Conservation (phyloP, 2,113 vertebrate genomes). For the Ailuropoda melanoleuca region DNA sequence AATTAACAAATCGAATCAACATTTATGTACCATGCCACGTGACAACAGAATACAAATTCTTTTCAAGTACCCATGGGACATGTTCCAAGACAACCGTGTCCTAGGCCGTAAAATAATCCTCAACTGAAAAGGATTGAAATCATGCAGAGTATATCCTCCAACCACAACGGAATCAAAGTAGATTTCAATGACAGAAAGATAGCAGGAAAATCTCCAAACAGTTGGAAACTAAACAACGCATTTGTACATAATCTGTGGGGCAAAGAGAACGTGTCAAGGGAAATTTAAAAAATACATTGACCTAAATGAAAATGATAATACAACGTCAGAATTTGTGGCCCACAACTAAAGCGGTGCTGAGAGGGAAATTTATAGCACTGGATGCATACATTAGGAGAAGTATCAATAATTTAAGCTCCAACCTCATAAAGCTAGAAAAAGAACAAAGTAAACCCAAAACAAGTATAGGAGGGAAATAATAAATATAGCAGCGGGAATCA, state of each 20-base stretch:
- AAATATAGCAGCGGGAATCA: not conserved
- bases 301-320: not conserved
- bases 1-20: not conserved
- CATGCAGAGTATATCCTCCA: not conserved
- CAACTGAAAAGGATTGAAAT: not conserved
- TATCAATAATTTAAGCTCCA: not conserved
- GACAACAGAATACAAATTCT: not conserved
- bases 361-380: not conserved
- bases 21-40: not conserved
- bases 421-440: not conserved
- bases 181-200: not conserved
- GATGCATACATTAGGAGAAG: not conserved
- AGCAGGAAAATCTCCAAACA: not conserved
- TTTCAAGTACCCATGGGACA: not conserved
- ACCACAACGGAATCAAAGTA: not conserved
- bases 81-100: not conserved
- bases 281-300: not conserved
- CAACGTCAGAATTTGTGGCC: not conserved
- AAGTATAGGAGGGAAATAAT: not conserved
- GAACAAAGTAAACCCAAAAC: not conserved
- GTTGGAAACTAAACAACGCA: not conserved
- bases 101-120: not conserved
- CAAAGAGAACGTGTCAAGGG: not conserved
- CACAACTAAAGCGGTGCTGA: not conserved
- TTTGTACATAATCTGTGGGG: not conserved